Conservation (phyloP, 2,797 vertebrate genomes). For the Psittacula derbiana region DNA sequence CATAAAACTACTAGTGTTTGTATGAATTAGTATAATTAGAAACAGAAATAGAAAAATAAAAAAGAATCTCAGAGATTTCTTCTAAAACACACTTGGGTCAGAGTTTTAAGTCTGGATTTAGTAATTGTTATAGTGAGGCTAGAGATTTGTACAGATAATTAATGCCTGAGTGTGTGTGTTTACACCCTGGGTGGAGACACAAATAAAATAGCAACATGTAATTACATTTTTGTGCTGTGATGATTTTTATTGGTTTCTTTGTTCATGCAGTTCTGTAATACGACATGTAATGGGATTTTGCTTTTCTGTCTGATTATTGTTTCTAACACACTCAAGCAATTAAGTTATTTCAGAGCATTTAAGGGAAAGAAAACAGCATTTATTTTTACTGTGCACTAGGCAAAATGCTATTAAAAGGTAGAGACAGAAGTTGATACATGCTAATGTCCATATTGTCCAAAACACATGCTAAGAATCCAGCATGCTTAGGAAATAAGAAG, state of each 20-base stretch:
- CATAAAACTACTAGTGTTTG: slow-evolving; percentile 35
- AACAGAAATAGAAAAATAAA: slow-evolving; percentile 37
- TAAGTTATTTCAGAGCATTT: not conserved
- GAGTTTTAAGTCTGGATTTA: slow-evolving; percentile 66
- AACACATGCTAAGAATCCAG: not conserved
- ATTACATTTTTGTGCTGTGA: slow-evolving; percentile 67
- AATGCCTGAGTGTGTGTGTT: slow-evolving; percentile 54
- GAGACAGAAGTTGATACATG: not conserved
- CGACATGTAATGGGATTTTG: slow-evolving; percentile 34
- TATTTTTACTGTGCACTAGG: not conserved
- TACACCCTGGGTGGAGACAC: slow-evolving; percentile 63
- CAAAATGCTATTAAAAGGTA: not conserved
- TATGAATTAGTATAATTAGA: slow-evolving; percentile 65
- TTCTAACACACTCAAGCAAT: not conserved
- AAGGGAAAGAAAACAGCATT: not conserved
- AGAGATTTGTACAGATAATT: slow-evolving; percentile 44
- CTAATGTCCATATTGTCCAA: not conserved
- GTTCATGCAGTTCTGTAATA: slow-evolving; percentile 39
- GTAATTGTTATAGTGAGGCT: slow-evolving; percentile 58
- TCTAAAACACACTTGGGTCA: slow-evolving; percentile 48
- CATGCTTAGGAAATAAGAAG: not conserved
- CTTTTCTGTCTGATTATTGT: not conserved
- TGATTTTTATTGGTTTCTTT: slow-evolving; percentile 58
- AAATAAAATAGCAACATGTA: slow-evolving; percentile 73
- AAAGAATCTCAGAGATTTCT: not conserved